Conservation (phyloP, 1,140 invertebrate species). For the Ceratina calcarata region DNA sequence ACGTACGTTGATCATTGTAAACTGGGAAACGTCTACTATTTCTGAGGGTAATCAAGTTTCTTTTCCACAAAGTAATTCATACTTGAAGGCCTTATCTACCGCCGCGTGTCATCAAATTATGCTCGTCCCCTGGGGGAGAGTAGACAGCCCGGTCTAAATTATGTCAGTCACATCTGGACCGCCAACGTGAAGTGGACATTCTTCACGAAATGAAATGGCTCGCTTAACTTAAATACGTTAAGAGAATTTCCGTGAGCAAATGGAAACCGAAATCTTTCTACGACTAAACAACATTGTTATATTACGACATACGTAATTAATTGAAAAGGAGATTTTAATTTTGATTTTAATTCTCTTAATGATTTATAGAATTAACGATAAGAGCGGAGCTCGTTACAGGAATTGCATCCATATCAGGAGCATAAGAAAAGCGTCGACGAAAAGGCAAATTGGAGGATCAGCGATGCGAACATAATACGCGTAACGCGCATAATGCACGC, state of each 20-base stretch:
- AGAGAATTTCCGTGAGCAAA: neutral
- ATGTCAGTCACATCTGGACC: slow-evolving; percentile 6
- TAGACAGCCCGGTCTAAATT: neutral
- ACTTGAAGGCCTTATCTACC: neutral
- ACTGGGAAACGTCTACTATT: no score
- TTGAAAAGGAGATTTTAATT: no score
- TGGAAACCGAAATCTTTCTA: no score
- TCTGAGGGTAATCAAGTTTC: no score
- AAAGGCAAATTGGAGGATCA: slow-evolving; percentile 30
- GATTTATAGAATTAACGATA: neutral
- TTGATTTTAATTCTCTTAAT: no score
- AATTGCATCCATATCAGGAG: neutral
- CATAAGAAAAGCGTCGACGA: neutral
- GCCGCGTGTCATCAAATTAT: neutral
- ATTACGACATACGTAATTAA: no score
- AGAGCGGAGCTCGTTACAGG: neutral
- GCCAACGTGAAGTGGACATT: neutral
- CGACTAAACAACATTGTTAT: no score
- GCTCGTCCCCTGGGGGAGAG: neutral
- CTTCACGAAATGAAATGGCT: neutral
- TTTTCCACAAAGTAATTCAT: neutral
- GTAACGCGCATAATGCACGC: slow-evolving; percentile 45
- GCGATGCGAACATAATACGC: slow-evolving; percentile 31
- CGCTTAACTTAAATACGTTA: neutral
- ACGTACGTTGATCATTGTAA: no score